Evolutionary conservation across 2,797 vertebrate genomes (phyloP).

Genomic region (Enteromius radiatus): DNA sequence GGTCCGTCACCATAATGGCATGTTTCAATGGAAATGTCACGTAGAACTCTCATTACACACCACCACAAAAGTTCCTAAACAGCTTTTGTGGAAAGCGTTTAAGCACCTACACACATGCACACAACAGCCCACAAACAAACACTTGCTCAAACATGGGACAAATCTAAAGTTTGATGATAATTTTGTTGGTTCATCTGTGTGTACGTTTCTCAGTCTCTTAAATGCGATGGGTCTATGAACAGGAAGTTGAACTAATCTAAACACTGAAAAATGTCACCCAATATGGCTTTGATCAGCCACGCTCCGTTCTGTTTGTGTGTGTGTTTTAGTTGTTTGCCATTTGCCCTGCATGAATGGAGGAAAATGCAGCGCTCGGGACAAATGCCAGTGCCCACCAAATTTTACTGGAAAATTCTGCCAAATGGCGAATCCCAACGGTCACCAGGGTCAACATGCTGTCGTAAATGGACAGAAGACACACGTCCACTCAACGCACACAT

Average conservation of each 20-base stretch:
- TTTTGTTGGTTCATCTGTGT: constrained; percentile 30
- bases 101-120: background rate
- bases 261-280: background rate
- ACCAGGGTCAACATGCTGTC: constrained; percentile 72
- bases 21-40: constrained; percentile 45
- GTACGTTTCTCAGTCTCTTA: background rate
- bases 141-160: background rate
- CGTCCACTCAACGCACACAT: constrained; percentile 91
- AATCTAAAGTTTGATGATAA: constrained; percentile 16
- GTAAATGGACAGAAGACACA: constrained; percentile 80
- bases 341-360: constrained; percentile 97
- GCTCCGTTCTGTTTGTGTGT: constrained; percentile 42
- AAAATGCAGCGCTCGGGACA: constrained; percentile 92
- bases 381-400: constrained; percentile 95
- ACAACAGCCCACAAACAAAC: constrained; percentile 23
- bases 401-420: constrained; percentile 97
- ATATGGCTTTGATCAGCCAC: constrained; percentile 1
- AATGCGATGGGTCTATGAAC: constrained; percentile 1
- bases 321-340: constrained; percentile 91
- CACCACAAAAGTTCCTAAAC: constrained; percentile 34
- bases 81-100: background rate
- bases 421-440: constrained; percentile 82
- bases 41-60: constrained; percentile 38
- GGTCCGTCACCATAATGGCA: constrained; percentile 48
- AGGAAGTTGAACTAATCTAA: background rate